phyloP scores from a whole-genome alignment of 1,140 invertebrate species.

The Glomeris maerens region DNA sequence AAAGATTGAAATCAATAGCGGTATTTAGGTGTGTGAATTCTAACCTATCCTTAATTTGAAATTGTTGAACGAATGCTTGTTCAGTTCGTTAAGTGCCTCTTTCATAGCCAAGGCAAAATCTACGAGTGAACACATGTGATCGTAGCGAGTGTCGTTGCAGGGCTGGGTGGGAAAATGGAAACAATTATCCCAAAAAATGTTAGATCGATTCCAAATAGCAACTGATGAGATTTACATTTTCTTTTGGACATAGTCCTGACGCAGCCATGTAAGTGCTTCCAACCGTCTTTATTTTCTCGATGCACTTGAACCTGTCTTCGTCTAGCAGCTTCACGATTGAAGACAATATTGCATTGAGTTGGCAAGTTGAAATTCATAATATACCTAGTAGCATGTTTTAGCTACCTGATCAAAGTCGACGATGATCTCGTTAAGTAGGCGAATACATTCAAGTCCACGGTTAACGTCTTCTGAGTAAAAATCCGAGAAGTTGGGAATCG shows the following conservation, averaged over 20 bases:
- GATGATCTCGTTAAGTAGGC: slow-evolving; percentile 95
- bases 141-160: slow-evolving; percentile 42
- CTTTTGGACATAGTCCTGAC: slow-evolving; percentile 72
- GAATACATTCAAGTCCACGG: slow-evolving; percentile 92
- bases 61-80: slow-evolving; percentile 93
- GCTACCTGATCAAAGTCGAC: slow-evolving; percentile 45
- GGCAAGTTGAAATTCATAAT: neutral
- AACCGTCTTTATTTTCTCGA: slow-evolving; percentile 99
- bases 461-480: slow-evolving; percentile 97
- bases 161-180: slow-evolving; percentile 28
- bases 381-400: slow-evolving; percentile 2
- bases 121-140: slow-evolving; percentile 69
- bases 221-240: slow-evolving; percentile 37
- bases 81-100: slow-evolving; percentile 76
- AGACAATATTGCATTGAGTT: neutral
- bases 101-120: slow-evolving; percentile 90
- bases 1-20: neutral
- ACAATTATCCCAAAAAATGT: too few relatives aligned
- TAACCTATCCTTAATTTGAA: slow-evolving; percentile 80
- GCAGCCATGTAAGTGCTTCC: slow-evolving; percentile 96
- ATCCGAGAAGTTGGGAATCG: slow-evolving; percentile 95
- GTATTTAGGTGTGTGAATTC: neutral
- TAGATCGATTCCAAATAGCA: neutral
- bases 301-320: slow-evolving; percentile 70
- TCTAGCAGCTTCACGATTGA: slow-evolving; percentile 50